Conservation (phyloP, 2,797 vertebrate species). For the Tangara arthus region DNA sequence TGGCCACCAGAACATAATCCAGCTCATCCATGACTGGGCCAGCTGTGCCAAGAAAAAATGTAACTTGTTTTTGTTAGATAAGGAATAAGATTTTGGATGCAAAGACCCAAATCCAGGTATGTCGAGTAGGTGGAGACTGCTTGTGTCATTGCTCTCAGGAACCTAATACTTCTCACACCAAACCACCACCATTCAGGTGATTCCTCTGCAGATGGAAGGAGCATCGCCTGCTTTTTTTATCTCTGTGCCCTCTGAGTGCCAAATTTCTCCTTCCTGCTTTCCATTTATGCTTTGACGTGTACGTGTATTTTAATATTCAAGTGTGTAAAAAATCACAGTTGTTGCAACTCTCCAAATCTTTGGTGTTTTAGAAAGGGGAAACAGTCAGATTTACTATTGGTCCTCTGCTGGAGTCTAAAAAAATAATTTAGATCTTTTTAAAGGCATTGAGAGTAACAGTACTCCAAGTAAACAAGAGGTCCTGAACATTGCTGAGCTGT, state of each 20-base stretch:
- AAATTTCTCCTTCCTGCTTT: background rate
- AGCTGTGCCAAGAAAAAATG: background rate
- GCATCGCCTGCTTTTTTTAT: background rate
- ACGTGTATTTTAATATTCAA: background rate
- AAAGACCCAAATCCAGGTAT: constrained; percentile 3
- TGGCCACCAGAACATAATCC: background rate
- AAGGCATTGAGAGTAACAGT: background rate
- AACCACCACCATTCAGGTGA: background rate
- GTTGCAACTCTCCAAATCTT: background rate
- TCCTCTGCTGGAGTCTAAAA: background rate
- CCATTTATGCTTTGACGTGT: background rate
- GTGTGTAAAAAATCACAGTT: background rate
- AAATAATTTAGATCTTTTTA: background rate
- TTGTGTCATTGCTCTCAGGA: background rate
- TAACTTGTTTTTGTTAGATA: background rate
- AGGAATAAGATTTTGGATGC: background rate
- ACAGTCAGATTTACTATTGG: background rate
- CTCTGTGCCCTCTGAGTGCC: background rate
- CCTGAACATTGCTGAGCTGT: background rate
- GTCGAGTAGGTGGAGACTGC: background rate
- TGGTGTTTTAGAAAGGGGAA: background rate
- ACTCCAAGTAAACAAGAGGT: background rate
- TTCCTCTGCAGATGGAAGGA: background rate
- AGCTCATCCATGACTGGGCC: background rate
- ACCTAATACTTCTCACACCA: background rate